These are phyloP conservation scores for Saturnia pavonia DNA, from an alignment of 2,888 invertebrate genomes.

Conservation along the genomic window DNA sequence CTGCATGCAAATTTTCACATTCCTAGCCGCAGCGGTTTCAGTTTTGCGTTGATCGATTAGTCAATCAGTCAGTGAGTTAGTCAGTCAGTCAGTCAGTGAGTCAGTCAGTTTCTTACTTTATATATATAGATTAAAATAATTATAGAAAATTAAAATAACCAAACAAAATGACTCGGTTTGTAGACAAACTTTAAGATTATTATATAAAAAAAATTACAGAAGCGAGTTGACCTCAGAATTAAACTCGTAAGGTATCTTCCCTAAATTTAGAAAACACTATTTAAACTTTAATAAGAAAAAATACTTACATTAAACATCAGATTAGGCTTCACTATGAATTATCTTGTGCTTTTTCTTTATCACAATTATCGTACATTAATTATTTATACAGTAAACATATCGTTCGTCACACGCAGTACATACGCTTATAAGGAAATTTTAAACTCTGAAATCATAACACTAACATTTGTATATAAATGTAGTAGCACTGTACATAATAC, in stretches of 20 bases:
- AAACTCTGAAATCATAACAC: constrained; percentile 56
- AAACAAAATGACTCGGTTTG: neutral
- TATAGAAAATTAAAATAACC: neutral
- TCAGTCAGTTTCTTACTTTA: too few relatives aligned
- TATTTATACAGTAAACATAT: constrained; percentile 62
- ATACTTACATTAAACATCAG: constrained; percentile 66
- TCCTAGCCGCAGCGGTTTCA: too few relatives aligned
- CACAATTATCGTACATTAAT: constrained; percentile 72
- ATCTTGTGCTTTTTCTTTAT: constrained; percentile 79
- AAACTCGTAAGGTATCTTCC: constrained; percentile 37
- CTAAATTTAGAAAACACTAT: constrained; percentile 62
- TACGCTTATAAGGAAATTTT: constrained; percentile 53
- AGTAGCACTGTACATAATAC: constrained; percentile 27
- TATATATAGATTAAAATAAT: too few relatives aligned
- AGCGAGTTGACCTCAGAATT: constrained; percentile 15
- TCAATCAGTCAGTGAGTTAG: too few relatives aligned
- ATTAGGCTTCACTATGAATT: constrained; percentile 75
- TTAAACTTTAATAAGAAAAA: constrained; percentile 57
- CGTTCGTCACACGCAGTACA: constrained; percentile 71
- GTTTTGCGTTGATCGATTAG: too few relatives aligned
- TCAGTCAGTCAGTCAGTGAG: too few relatives aligned
- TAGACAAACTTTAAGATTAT: neutral
- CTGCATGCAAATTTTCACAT: too few relatives aligned
- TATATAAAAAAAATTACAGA: neutral
- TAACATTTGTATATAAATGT: constrained; percentile 35